Evolutionary conservation across 2,113 vertebrate species (phyloP), one percentile per base, ranked within the genome.

Genomic region (Pogonocichla stellata): DNA sequence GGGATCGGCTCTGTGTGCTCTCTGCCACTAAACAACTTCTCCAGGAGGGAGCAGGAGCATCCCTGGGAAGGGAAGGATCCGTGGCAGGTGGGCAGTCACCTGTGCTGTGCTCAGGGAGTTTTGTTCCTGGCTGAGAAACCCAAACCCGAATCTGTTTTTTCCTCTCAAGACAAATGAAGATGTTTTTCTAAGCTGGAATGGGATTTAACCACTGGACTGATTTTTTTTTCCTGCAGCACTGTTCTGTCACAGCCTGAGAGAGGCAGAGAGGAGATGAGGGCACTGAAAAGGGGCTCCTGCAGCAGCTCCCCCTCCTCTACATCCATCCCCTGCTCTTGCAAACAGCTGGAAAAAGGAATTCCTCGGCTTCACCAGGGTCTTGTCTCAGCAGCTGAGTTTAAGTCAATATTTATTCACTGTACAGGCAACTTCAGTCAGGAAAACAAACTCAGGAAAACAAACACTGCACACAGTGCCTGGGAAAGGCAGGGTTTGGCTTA

Each of bases 381-480:
- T 24, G 6, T 38, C 75, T 91, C 56, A 61, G 53, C 69, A 22
- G 48, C 73, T 43, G 77, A 0, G 9, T 23, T 74, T 51, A 50
- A 87, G 90, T 96, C 93, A 71, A 90, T 94, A 94, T 51, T 90
- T 89, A 85, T 72, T 91, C 48, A 1, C 57, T 64, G 26, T 31
- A 2, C 36, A 51, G 4, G 65, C 77, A 84, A 34, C 90, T 87
- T 81, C 12, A 73, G 42, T 23, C 24, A 40, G 80, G 40, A 74
- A 45, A 45, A 45, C 43, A 45, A 45, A 25, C 60, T 70, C 12
- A 4, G 38, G 88, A 62, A 91, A 94, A 86, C 92, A 92, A 88
- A 79, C 83, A 20, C 51, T 19, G 86, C 20, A 3, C 34, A 2
- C 24, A 1, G 69, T 15, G 75, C 4, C 64, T 29, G 53, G 61